Evolutionary conservation across 2,888 invertebrate species (phyloP).

Genomic region (Unio pictorum): DNA sequence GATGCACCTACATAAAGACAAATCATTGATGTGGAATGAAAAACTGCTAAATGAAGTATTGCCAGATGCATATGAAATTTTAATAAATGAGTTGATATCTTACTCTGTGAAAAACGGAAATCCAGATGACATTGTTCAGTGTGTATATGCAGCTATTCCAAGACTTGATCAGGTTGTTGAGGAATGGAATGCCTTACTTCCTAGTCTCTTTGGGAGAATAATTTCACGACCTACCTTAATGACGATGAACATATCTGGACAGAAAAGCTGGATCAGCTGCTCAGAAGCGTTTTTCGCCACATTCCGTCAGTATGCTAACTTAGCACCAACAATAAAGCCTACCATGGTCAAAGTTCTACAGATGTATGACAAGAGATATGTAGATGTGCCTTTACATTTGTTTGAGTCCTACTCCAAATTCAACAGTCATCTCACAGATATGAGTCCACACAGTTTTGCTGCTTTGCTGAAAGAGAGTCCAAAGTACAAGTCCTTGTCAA

Average conservation of each 20-base stretch:
- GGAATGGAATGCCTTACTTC: slow-evolving; percentile 18
- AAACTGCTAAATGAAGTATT: slow-evolving; percentile 52
- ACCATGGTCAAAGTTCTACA: neutral
- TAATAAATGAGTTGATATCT: slow-evolving; percentile 30
- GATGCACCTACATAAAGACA: slow-evolving; percentile 34
- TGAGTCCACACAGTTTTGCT: neutral
- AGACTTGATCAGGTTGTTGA: slow-evolving; percentile 11
- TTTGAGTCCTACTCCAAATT: neutral
- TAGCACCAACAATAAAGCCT: no score
- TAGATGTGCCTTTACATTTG: neutral
- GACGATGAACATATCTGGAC: neutral
- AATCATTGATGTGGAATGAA: slow-evolving; percentile 57
- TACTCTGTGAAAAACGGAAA: slow-evolving; percentile 8
- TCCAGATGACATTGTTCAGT: slow-evolving; percentile 7
- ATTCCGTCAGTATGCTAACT: no score
- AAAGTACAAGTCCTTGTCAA: neutral
- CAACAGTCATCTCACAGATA: neutral
- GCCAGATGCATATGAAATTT: slow-evolving; percentile 39
- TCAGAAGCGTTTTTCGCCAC: no score
- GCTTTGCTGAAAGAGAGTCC: neutral
- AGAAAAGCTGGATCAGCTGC: no score
- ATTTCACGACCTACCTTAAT: neutral
- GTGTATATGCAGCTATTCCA: slow-evolving; percentile 25
- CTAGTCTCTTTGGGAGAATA: neutral
- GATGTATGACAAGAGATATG: neutral